Evolutionary conservation across 2,113 vertebrate genomes (phyloP).

Genomic region (Peromyscus californicus): DNA sequence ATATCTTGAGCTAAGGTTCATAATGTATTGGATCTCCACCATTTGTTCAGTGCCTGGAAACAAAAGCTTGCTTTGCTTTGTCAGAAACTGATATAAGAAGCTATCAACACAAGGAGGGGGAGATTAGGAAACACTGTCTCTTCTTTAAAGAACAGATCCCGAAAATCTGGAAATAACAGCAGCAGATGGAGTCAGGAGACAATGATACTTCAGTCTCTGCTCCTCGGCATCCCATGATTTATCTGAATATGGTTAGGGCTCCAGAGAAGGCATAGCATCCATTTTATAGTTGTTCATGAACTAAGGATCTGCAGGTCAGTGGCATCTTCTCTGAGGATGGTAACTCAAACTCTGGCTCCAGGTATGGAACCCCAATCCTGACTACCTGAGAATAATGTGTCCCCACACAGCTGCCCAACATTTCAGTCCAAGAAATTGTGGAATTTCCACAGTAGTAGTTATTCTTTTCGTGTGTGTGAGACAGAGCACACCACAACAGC

Average conservation of each 20-base stretch:
- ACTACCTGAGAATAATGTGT: conserved; percentile 85
- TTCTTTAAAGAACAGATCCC: conserved; percentile 85
- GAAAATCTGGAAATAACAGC: conserved; percentile 79
- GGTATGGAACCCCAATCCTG: conserved; percentile 81
- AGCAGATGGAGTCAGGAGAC: rapidly evolving
- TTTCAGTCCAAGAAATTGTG: conserved; percentile 85
- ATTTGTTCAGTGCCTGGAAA: not conserved
- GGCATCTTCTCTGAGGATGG: not conserved
- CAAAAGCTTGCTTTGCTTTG: not conserved
- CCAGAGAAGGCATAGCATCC: conserved; percentile 42
- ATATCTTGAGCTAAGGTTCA: not conserved
- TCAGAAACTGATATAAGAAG: not conserved
- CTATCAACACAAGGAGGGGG: conserved; percentile 82
- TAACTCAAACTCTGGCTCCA: conserved; percentile 85
- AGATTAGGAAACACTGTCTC: conserved; percentile 72
- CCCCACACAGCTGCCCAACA: conserved; percentile 85
- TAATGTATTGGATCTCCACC: not conserved
- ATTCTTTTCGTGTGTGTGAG: not conserved
- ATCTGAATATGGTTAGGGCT: conserved; percentile 6
- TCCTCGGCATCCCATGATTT: conserved; percentile 1
- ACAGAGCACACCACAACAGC: not conserved
- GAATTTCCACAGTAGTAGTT: conserved; percentile 81
- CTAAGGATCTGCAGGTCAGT: conserved; percentile 82
- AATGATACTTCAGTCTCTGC: not conserved
- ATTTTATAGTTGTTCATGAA: conserved; percentile 79